Percentiles rank a stretch among this genome's conserved stretches.
These are phyloP conservation scores for Pyrochroa serraticornis DNA, from an alignment of 2,888 invertebrate genomes.

Conservation along the genomic window DNA sequence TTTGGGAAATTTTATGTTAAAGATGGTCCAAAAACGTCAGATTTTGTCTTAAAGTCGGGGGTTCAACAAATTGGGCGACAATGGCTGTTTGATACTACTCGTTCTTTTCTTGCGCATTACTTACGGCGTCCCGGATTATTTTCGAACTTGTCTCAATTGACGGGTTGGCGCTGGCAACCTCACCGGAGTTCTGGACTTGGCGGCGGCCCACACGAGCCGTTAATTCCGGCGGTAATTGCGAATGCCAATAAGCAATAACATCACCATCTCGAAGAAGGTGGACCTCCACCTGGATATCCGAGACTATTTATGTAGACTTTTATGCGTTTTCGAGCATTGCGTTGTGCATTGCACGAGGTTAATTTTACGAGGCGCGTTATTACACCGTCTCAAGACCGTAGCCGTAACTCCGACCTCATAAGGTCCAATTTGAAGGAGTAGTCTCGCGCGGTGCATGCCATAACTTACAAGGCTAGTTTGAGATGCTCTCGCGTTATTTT, in stretches of 20 bases:
- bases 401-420: slow-evolving; percentile 19
- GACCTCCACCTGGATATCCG: slow-evolving; percentile 55
- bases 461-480: slow-evolving; percentile 54
- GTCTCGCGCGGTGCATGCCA: slow-evolving; percentile 41
- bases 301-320: slow-evolving; percentile 58
- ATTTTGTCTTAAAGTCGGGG: too few species aligned
- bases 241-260: slow-evolving; percentile 51
- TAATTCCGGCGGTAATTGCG: slow-evolving; percentile 51
- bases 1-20: not conserved
- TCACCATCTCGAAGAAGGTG: slow-evolving; percentile 38
- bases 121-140: too few species aligned
- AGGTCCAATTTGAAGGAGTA: slow-evolving; percentile 34
- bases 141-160: too few species aligned
- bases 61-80: slow-evolving; percentile 5
- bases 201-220: slow-evolving; percentile 18
- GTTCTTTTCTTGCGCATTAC: too few species aligned
- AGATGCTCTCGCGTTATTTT: slow-evolving; percentile 50
- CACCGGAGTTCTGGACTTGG: not conserved
- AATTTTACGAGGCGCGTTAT: slow-evolving; percentile 54
- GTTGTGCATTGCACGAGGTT: slow-evolving; percentile 52
- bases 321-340: slow-evolving; percentile 54
- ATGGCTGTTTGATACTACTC: not conserved
- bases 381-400: slow-evolving; percentile 36
- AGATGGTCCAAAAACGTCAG: too few species aligned
- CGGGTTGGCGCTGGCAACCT: too few species aligned